phyloP scores from a whole-genome alignment of 2,113 vertebrate genomes.

The Thinocorus orbignyianus region DNA sequence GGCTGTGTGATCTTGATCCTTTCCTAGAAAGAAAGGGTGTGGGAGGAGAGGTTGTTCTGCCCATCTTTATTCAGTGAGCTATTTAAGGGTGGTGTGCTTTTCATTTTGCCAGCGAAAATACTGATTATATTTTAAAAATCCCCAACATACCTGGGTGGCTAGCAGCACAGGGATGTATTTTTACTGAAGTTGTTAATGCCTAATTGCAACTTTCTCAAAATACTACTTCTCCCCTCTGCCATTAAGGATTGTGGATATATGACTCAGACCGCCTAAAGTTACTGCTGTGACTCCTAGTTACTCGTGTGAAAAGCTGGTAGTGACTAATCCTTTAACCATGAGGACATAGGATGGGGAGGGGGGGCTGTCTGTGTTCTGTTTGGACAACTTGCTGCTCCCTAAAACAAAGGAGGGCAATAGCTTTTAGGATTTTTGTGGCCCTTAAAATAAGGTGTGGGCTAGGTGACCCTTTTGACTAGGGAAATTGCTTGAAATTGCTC shows the following conservation, averaged over 20 bases:
- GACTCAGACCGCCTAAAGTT: neutral
- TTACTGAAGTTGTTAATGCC: neutral
- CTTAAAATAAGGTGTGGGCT: neutral
- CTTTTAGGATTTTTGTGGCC: neutral
- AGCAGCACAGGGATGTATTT: neutral
- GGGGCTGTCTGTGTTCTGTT: neutral
- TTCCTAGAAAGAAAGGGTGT: neutral
- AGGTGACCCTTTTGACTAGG: neutral
- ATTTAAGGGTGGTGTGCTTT: neutral
- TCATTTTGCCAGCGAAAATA: neutral
- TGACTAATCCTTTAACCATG: neutral
- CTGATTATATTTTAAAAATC: neutral
- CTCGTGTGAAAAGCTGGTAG: neutral
- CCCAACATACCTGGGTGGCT: neutral
- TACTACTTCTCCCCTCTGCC: accelerated
- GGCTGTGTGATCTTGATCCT: neutral
- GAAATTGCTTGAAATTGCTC: neutral
- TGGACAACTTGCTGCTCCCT: neutral
- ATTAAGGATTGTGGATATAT: neutral
- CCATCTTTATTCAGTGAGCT: neutral
- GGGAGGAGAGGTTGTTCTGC: neutral
- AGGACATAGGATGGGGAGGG: neutral
- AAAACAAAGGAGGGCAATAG: neutral
- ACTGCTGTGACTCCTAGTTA: neutral
- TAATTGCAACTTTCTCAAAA: neutral